Conservation (phyloP, 2,888 invertebrate species). For the Thymelicus acteon region DNA sequence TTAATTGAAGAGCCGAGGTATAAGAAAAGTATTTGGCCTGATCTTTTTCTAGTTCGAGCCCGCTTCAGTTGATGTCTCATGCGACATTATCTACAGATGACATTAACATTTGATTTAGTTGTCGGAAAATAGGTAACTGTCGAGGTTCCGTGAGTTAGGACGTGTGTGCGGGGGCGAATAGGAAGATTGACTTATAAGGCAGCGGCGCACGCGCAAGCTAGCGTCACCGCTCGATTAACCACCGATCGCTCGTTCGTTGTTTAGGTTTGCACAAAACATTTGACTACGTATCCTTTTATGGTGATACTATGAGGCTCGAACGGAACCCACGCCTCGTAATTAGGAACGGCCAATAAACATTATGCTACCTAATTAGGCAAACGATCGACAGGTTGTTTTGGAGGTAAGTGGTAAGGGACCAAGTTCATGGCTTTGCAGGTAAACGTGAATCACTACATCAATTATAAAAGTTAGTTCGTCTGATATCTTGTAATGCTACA, state of each 20-base stretch:
- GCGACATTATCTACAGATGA: conserved; percentile 37
- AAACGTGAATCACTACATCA: conserved; percentile 23
- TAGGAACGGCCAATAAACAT: conserved; percentile 43
- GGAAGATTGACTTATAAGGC: conserved; percentile 79
- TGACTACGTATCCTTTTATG: conserved; percentile 71
- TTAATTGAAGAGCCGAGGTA: conserved; percentile 4
- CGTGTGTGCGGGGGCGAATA: conserved; percentile 76
- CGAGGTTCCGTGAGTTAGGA: conserved; percentile 63
- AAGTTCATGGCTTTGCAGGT: conserved; percentile 15
- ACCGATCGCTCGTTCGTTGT: conserved; percentile 58
- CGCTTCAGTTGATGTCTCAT: conserved; percentile 4
- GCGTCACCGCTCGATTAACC: conserved; percentile 76
- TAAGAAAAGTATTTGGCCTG: background rate
- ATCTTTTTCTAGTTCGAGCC: background rate
- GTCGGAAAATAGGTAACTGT: conserved; percentile 58
- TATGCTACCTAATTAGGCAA: conserved; percentile 38
- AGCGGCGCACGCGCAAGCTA: conserved; percentile 55
- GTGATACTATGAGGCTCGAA: conserved; percentile 65
- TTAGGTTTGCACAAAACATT: conserved; percentile 62
- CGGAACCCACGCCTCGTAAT: conserved; percentile 58
- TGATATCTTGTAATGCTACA: background rate
- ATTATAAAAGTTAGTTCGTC: conserved; percentile 1
- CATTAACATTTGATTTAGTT: conserved; percentile 65
- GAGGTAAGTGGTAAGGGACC: conserved; percentile 9
- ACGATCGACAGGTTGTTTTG: conserved; percentile 17